Evolutionary conservation across 2,797 vertebrate genomes (phyloP), one percentile per base, ranked within the genome.

Genomic region (Tenualosa thibaudeaui): DNA sequence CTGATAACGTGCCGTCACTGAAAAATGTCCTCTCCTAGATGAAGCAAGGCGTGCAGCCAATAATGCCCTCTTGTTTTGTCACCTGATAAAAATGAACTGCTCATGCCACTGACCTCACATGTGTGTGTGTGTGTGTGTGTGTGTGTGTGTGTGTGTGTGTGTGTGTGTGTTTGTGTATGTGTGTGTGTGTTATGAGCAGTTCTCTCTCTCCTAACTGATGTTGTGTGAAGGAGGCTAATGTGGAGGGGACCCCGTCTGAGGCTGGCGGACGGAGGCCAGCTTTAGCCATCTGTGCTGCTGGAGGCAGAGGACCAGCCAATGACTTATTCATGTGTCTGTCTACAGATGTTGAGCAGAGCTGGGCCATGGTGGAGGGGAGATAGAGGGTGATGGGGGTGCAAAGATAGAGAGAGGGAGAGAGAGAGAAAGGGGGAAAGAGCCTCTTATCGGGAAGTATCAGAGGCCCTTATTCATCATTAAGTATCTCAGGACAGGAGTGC

Each of bases 301-400:
- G 37, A 75, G 37, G 68, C 68, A 6, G 68, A 92, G 93, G 92
- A 88, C 84, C 10, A 2, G 83, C 37, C 58, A 89, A 92, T 94
- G 88, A 93, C 90, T 94, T 92, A 94, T 94, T 94, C 91, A 94
- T 93, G 90, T 82, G 90, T 91, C 91, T 92, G 89, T 90, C 91
- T 92, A 90, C 92, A 91, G 91, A 92, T 91, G 91, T 90, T 81
- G 87, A 87, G 90, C 83, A 43, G 86, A 90, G 88, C 89, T 88
- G 89, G 91, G 86, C 37, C 37, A 43, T 3, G 37, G 15, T 43
- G 53, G 58, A 10, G 82, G 62, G 53, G 60, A 86, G 83, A 83
- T 51, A 22, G 81, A 81, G 88, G 10, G 24, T 6, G 37, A 53
- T 24, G 17, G 40, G 40, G 71, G 40, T 58, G 17, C 12, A 24